Conservation (phyloP, 2,797 vertebrate species). For the Sebastes nivosus region DNA sequence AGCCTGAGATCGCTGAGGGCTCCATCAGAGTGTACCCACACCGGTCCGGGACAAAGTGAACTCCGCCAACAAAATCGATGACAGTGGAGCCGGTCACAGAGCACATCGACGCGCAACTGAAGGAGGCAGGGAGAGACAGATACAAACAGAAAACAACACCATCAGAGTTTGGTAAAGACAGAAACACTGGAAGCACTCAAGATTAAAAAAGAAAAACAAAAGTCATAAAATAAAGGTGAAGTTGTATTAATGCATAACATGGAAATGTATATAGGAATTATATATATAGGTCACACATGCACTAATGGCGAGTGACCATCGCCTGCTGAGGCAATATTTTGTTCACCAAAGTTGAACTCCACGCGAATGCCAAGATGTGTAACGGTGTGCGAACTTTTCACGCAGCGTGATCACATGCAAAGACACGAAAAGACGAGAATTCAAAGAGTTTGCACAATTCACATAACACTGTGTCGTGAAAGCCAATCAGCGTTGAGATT, state of each 20-base stretch:
- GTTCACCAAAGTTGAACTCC: too few relatives aligned
- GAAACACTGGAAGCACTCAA: not conserved
- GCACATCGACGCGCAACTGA: constrained; percentile 43
- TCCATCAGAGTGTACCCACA: constrained; percentile 44
- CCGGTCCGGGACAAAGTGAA: constrained; percentile 23
- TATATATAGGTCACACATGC: too few relatives aligned
- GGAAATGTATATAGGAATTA: not conserved
- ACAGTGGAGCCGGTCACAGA: constrained; percentile 19
- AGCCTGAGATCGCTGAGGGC: not conserved
- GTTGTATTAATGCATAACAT: not conserved
- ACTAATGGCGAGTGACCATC: not conserved
- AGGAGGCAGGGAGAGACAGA: not conserved
- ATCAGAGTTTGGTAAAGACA: not conserved
- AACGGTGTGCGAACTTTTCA: too few relatives aligned
- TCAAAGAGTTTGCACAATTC: too few relatives aligned
- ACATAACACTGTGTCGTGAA: too few relatives aligned
- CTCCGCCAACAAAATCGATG: constrained; percentile 19
- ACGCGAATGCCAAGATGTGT: too few relatives aligned
- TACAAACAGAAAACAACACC: not conserved
- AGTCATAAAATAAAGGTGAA: not conserved
- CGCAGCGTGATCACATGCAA: too few relatives aligned
- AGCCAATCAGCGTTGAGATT: too few relatives aligned
- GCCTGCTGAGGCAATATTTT: too few relatives aligned
- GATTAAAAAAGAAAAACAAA: not conserved
- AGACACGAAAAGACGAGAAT: too few relatives aligned